These are phyloP conservation scores for Drosophila funebris DNA, from an alignment of 1,140 invertebrate genomes.

Conservation along the genomic window DNA sequence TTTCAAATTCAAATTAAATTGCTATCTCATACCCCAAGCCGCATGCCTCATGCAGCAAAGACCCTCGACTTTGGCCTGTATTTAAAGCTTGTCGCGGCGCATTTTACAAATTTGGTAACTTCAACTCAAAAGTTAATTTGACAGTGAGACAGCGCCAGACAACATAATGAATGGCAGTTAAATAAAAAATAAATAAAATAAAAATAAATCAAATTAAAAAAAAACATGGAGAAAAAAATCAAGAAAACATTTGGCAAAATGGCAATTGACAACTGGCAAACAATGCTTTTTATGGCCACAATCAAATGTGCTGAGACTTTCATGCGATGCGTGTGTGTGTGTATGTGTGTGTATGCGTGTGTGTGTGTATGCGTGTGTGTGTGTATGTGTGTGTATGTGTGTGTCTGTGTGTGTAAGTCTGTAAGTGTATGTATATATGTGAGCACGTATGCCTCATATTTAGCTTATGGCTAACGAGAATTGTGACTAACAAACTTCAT, in stretches of 20 bases:
- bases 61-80: not conserved
- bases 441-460: conserved; percentile 7
- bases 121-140: conserved; percentile 73
- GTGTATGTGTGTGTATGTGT: not conserved
- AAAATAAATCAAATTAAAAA: conserved; percentile 16
- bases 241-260: conserved; percentile 44
- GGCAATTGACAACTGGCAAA: conserved; percentile 64
- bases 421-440: not conserved
- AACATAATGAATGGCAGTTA: conserved; percentile 60
- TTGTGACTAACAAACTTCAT: conserved; percentile 21
- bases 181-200: conserved; percentile 10
- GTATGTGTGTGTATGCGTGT: not conserved
- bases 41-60: not conserved
- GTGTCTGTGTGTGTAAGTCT: not conserved
- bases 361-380: no score
- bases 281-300: conserved; percentile 77
- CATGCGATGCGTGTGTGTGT: not conserved
- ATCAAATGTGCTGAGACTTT: conserved; percentile 29
- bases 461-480: conserved; percentile 1
- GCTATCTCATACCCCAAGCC: conserved; percentile 17
- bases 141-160: conserved; percentile 43
- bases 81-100: conserved; percentile 7
- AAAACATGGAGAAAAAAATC: conserved; percentile 9
- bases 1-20: conserved; percentile 42
- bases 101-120: conserved; percentile 75